Evolutionary conservation across 2,113 vertebrate species (phyloP), one percentile per base, ranked within the genome.

Genomic region (Muscicapa adusta): DNA sequence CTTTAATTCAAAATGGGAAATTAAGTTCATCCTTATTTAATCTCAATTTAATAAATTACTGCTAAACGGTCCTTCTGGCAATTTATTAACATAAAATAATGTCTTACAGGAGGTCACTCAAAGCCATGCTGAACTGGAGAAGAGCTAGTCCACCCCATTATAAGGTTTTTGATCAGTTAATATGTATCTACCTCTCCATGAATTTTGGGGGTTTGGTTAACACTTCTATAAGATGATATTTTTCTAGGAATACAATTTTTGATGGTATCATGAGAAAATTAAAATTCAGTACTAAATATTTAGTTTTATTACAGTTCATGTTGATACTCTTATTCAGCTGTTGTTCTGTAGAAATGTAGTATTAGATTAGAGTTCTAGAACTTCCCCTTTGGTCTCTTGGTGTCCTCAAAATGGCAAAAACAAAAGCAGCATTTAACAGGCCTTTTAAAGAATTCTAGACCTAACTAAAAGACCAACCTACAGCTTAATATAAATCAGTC

Each of bases 1-100:
- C 48, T 73, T 88, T 96, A 94, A 74, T 84, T 85, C 77, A 89
- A 83, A 85, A 85, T 53, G 47, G 91, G 82, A 95, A 97, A 53
- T 77, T 63, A 86, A 93, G 48, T 84, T 74, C 61, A 79, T 89
- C 70, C 54, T 58, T 91, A 94, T 62, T 79, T 89, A 91, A 89
- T 76, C 48, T 42, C 56, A 80, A 68, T 94, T 96, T 92, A 88
- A 94, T 85, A 85, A 93, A 93, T 95, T 70, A 89, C 56, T 40
- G 10, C 31, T 53, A 56, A 95, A 67, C 0, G 4, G 63, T 89
- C 85, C 76, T 81, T 71, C 66, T 83, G 24, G 54, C 79, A 85
- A 95, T 96, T 91, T 82, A 91, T 84, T 51, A 48, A 14, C 63
- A 91, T 62, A 79, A 78, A 91, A 94, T 90, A 77, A 81, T 89